Evolutionary conservation across 1,140 invertebrate genomes (phyloP).

Genomic region (Drosophila auraria): DNA sequence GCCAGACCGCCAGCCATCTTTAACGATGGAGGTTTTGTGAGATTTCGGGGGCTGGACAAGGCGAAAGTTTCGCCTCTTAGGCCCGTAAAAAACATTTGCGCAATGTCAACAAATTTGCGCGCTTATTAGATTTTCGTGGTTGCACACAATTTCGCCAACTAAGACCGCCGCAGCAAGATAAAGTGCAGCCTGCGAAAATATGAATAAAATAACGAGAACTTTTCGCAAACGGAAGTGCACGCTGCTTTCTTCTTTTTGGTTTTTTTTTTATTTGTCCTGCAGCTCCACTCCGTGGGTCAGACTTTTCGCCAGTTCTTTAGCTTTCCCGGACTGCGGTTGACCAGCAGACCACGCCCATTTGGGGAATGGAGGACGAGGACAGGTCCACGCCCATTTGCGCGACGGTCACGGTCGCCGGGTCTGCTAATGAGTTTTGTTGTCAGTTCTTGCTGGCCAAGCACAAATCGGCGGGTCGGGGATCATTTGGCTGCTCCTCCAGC

Average conservation of each 20-base stretch:
- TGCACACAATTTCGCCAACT: slow-evolving; percentile 83
- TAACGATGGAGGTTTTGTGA: slow-evolving; percentile 26
- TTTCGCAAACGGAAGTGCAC: slow-evolving; percentile 68
- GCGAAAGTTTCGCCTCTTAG: slow-evolving; percentile 50
- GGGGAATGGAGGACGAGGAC: background rate
- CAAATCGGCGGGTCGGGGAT: slow-evolving; percentile 63
- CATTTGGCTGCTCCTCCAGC: slow-evolving; percentile 24
- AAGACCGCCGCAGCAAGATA: slow-evolving; percentile 78
- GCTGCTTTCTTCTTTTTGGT: slow-evolving; percentile 64
- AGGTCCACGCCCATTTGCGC: slow-evolving; percentile 54
- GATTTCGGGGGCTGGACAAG: background rate
- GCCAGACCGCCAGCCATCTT: slow-evolving; percentile 39
- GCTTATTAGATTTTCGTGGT: slow-evolving; percentile 84
- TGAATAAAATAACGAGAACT: slow-evolving; percentile 79
- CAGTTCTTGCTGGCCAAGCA: slow-evolving; percentile 75
- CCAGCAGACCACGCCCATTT: slow-evolving; percentile 30
- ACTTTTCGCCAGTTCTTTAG: slow-evolving; percentile 15
- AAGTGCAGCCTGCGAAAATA: slow-evolving; percentile 78
- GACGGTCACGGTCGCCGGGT: slow-evolving; percentile 78
- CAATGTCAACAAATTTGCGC: slow-evolving; percentile 83
- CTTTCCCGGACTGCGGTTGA: slow-evolving; percentile 47
- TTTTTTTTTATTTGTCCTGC: background rate
- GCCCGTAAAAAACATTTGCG: slow-evolving; percentile 82
- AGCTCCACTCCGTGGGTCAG: slow-evolving; percentile 33
- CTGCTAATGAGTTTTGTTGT: slow-evolving; percentile 84